phyloP scores from a whole-genome alignment of 2,888 invertebrate genomes.

The Neoitamus cyanurus region DNA sequence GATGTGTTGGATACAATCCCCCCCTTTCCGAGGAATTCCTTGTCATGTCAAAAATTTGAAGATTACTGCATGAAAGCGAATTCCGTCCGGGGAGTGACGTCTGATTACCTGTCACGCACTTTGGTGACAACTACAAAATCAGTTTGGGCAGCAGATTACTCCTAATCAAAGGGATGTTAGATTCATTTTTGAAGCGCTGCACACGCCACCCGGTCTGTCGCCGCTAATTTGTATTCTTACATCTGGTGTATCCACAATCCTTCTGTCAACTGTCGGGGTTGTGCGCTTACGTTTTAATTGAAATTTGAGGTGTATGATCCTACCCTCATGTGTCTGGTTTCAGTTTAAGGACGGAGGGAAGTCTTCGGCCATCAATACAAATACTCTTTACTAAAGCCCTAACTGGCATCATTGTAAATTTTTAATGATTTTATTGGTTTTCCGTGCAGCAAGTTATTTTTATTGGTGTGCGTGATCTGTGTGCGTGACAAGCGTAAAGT shows the following conservation, averaged over 20 bases:
- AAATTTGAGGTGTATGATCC: too few relatives aligned
- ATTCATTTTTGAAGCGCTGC: conserved; percentile 34
- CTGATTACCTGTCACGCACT: background rate
- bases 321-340: background rate
- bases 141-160: conserved; percentile 49
- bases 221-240: background rate
- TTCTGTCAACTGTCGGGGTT: background rate
- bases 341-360: background rate
- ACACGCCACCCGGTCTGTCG: background rate
- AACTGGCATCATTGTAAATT: background rate
- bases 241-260: background rate
- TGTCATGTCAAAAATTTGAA: conserved; percentile 43
- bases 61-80: conserved; percentile 15
- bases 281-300: background rate
- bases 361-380: background rate
- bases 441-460: background rate
- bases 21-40: conserved; percentile 1
- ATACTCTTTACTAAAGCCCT: background rate
- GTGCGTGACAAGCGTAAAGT: background rate
- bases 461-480: background rate
- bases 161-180: conserved; percentile 50
- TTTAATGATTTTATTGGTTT: background rate
- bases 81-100: background rate
- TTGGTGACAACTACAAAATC: conserved; percentile 49
- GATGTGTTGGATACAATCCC: conserved; percentile 18